phyloP scores from a whole-genome alignment of 2,797 vertebrate genomes.

The Xerus rutilus region DNA sequence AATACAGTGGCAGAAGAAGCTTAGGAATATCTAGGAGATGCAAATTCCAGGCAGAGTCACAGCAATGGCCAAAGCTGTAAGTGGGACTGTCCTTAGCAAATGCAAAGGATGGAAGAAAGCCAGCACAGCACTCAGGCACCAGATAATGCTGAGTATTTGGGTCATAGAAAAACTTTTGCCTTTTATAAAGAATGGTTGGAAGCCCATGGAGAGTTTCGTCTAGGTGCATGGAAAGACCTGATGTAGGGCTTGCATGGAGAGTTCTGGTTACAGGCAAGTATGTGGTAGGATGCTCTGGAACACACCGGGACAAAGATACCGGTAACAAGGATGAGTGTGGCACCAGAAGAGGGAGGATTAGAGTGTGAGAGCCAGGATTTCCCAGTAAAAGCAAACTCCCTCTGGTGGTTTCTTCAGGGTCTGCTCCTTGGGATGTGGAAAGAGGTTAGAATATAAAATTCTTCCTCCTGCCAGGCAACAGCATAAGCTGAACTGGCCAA shows the following conservation, averaged over 20 bases:
- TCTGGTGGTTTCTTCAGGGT: background rate
- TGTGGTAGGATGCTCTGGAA: too few species aligned
- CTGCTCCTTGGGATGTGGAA: background rate
- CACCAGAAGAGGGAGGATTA: background rate
- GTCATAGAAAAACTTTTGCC: background rate
- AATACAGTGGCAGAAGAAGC: background rate
- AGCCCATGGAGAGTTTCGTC: background rate
- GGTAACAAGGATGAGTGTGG: background rate
- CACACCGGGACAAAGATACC: background rate
- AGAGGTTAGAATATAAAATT: background rate
- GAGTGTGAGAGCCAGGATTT: background rate
- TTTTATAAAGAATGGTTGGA: background rate
- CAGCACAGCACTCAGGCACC: fast-evolving
- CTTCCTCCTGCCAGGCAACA: background rate
- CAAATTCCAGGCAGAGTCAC: background rate
- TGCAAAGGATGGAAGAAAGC: background rate
- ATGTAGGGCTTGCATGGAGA: background rate
- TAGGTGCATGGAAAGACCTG: fast-evolving
- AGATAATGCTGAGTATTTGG: too few species aligned
- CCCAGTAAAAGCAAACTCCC: background rate
- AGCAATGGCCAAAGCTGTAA: background rate
- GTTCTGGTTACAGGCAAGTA: background rate
- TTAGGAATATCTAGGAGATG: background rate
- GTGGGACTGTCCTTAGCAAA: background rate
- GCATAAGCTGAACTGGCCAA: background rate